These are phyloP conservation scores for Fregata magnificens DNA, from an alignment of 2,113 vertebrate genomes.

Conservation along the genomic window DNA sequence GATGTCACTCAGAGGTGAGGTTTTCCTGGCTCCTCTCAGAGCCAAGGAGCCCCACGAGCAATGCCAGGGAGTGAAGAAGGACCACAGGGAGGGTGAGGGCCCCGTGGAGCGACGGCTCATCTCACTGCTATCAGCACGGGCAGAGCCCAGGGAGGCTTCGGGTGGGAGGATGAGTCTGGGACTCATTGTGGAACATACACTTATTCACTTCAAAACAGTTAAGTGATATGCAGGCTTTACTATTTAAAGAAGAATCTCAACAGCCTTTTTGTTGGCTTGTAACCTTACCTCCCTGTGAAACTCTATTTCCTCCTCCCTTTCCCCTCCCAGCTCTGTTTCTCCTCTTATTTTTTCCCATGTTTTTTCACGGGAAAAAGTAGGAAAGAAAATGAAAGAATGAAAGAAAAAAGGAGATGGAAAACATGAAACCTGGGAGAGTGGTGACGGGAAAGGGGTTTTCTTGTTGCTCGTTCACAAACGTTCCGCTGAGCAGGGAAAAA, in stretches of 20 bases:
- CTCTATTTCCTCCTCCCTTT: background rate
- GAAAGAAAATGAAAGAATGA: background rate
- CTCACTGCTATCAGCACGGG: background rate
- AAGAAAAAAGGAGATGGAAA: background rate
- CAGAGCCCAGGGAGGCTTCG: background rate
- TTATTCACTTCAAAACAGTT: background rate
- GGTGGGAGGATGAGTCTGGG: rapidly evolving
- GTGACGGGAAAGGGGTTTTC: background rate
- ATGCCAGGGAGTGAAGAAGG: background rate
- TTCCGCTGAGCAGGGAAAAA: background rate
- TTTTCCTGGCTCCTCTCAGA: background rate
- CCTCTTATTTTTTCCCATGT: background rate
- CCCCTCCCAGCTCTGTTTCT: background rate
- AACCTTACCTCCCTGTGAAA: background rate
- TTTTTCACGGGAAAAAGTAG: background rate
- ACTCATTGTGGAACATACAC: background rate
- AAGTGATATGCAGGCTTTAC: background rate
- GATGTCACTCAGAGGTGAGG: background rate
- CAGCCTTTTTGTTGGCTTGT: background rate
- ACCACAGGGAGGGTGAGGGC: background rate
- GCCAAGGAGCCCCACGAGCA: background rate
- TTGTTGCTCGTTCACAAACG: background rate
- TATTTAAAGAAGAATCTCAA: background rate
- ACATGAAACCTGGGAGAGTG: background rate
- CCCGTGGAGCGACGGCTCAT: rapidly evolving